phyloP scores from a whole-genome alignment of 37 sponge, comb jelly and placozoan genomes.

The Cladorhizidae sp. region DNA sequence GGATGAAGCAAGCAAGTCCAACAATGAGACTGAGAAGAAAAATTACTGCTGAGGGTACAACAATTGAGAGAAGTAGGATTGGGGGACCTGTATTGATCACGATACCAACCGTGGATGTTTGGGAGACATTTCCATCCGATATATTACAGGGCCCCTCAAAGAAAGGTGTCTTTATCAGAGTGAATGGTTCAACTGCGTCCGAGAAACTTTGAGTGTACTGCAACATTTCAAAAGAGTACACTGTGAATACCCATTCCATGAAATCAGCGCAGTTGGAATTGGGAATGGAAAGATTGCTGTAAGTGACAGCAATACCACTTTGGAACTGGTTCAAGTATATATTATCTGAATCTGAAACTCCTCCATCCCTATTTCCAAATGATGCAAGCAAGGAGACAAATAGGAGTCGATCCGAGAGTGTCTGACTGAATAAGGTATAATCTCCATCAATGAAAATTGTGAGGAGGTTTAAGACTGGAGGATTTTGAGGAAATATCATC shows the following conservation, averaged over 20 bases:
- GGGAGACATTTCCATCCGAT: not conserved
- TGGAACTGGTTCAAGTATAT: conserved; percentile 10
- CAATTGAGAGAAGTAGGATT: conserved; percentile 24
- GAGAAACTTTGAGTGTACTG: conserved; percentile 19
- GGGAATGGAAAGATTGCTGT: conserved; percentile 47
- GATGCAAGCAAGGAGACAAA: conserved; percentile 17
- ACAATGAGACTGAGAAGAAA: conserved; percentile 17
- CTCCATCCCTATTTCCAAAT: not conserved
- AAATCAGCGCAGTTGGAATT: conserved; percentile 45
- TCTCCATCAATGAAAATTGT: conserved; percentile 47
- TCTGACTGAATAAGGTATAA: conserved; percentile 34
- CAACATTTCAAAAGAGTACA: not conserved
- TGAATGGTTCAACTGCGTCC: conserved; percentile 17
- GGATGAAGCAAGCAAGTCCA: conserved; percentile 8
- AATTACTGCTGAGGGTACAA: conserved; percentile 30
- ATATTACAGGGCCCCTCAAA: conserved; percentile 30
- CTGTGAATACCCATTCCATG: not conserved
- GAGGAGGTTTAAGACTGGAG: conserved; percentile 1
- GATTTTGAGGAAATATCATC: conserved; percentile 17
- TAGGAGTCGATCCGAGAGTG: conserved; percentile 22
- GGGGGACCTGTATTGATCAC: no score
- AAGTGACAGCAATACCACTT: conserved; percentile 42
- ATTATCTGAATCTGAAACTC: not conserved
- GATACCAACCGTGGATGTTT: no score
- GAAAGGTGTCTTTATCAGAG: conserved; percentile 1